Conservation (phyloP, 37 sponge, comb jelly and placozoan species). For the Bolinopsis microptera region DNA sequence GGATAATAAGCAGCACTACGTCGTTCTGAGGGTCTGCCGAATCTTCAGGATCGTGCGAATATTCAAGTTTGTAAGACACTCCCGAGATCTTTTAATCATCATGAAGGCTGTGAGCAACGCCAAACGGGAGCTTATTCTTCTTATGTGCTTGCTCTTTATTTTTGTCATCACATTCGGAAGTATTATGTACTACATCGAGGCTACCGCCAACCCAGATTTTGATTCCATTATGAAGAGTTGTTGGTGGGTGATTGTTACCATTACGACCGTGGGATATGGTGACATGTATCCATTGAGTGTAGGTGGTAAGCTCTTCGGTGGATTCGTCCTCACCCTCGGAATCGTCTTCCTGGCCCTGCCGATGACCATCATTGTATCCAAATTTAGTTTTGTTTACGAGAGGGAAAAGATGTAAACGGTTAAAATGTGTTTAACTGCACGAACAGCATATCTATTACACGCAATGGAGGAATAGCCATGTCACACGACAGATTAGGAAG, state of each 20-base stretch:
- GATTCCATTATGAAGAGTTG: slow-evolving; percentile 55
- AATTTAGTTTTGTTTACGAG: slow-evolving; percentile 60
- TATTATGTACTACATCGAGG: slow-evolving; percentile 61
- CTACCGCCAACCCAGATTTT: background rate
- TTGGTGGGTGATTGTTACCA: slow-evolving; percentile 63
- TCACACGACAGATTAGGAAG: no score
- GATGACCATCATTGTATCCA: slow-evolving; percentile 63
- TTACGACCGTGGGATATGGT: slow-evolving; percentile 51
- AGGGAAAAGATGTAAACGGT: slow-evolving; percentile 42
- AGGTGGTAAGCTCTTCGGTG: slow-evolving; percentile 57
- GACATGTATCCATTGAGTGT: slow-evolving; percentile 47
- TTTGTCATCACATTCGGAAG: slow-evolving; percentile 61
- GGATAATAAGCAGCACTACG: background rate
- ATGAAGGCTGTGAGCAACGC: slow-evolving; percentile 64
- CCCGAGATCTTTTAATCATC: slow-evolving; percentile 51
- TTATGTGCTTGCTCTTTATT: slow-evolving; percentile 41
- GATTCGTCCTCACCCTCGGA: slow-evolving; percentile 56
- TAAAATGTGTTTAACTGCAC: no score
- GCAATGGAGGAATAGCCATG: no score
- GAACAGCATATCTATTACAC: no score
- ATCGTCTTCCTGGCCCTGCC: slow-evolving; percentile 61
- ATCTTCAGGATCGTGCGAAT: slow-evolving; percentile 54
- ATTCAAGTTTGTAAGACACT: slow-evolving; percentile 55
- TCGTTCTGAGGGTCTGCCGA: slow-evolving; percentile 35
- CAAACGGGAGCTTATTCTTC: slow-evolving; percentile 57